Conservation (phyloP, 2,797 vertebrate species). For the Sebastes diploproa region DNA sequence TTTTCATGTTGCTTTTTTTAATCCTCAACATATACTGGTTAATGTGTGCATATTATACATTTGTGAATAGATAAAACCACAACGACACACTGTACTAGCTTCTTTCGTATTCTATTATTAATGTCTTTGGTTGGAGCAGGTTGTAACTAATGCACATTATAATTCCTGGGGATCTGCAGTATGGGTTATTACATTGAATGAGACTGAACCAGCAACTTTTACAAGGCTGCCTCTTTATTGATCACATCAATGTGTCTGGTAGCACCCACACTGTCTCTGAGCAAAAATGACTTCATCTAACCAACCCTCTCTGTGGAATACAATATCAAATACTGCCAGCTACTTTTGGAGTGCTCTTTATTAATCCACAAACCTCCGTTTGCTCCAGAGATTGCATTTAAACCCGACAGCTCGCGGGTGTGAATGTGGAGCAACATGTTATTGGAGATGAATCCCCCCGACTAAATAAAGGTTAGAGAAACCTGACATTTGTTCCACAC, state of each 20-base stretch:
- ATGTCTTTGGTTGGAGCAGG: background rate
- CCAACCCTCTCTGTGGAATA: background rate
- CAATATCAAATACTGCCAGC: no score
- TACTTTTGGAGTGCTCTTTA: background rate
- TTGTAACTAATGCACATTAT: background rate
- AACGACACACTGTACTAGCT: background rate
- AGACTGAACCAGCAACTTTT: background rate
- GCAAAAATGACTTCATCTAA: background rate
- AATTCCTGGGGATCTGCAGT: background rate
- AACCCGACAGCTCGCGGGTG: background rate
- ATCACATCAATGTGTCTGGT: background rate
- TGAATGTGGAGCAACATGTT: slow-evolving; percentile 6
- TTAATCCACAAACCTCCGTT: background rate
- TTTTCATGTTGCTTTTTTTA: no score
- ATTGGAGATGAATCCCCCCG: slow-evolving; percentile 23
- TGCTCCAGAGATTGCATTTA: background rate
- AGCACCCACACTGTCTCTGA: background rate
- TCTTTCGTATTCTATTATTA: background rate
- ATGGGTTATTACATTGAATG: background rate
- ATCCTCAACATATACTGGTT: background rate
- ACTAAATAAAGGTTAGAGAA: slow-evolving; percentile 55
- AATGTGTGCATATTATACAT: background rate
- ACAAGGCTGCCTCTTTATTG: background rate
- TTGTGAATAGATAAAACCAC: background rate
- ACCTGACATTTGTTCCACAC: slow-evolving; percentile 60